Evolutionary conservation across 2,888 invertebrate genomes (phyloP).

Genomic region (Cantharis nigra): DNA sequence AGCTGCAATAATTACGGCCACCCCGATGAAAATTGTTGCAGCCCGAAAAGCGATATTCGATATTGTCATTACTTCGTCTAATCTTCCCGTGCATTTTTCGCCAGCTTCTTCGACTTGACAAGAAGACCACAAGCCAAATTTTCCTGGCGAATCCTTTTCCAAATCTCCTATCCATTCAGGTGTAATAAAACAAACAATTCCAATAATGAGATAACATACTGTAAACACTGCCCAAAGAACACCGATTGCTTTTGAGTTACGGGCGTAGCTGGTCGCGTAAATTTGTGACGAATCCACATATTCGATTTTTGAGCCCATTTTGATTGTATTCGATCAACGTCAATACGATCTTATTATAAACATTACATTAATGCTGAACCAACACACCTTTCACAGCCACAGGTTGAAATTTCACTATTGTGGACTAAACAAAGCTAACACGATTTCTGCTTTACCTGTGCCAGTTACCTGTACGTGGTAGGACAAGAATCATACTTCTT

Average conservation of each 20-base stretch:
- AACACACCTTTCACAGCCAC: conserved; percentile 21
- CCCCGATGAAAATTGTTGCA: conserved; percentile 86
- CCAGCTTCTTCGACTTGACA: conserved; percentile 79
- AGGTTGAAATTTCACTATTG: conserved; percentile 11
- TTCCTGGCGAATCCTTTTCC: conserved; percentile 84
- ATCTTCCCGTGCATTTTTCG: conserved; percentile 82
- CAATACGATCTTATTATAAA: conserved; percentile 6
- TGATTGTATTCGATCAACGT: not conserved
- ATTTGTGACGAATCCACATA: conserved; percentile 90
- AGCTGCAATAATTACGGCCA: conserved; percentile 83
- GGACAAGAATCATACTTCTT: not conserved
- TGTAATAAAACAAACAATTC: conserved; percentile 93
- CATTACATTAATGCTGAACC: conserved; percentile 16
- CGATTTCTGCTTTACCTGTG: not conserved
- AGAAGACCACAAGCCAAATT: conserved; percentile 90
- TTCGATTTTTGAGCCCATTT: conserved; percentile 89
- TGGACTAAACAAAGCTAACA: not conserved
- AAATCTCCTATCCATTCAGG: conserved; percentile 90
- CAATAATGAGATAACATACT: conserved; percentile 95
- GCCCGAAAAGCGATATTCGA: conserved; percentile 82
- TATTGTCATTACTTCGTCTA: conserved; percentile 79
- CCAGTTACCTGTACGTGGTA: not conserved
- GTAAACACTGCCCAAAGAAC: conserved; percentile 98
- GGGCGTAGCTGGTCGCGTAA: conserved; percentile 87
- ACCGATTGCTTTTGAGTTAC: conserved; percentile 93